Evolutionary conservation across 2,113 vertebrate species (phyloP), one percentile per base, ranked within the genome.

Genomic region (Dendrocopos noguchii): DNA sequence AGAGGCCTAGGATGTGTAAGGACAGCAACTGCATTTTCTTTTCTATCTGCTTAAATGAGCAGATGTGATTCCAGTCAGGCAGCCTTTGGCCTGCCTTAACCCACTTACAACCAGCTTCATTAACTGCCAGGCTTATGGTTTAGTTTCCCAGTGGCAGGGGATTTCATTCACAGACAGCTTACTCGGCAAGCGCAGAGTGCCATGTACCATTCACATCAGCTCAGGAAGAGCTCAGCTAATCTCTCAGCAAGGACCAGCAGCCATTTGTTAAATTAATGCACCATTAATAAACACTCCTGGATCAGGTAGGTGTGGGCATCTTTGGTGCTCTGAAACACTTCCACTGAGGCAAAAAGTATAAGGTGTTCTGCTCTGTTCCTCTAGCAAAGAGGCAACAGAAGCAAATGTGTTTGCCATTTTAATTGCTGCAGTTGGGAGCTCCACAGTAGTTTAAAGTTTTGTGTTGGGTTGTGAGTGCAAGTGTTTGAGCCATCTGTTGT

Each of bases 181-280:
- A 52, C 56, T n/a, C 28, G 2, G 20, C 8, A 3, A 18, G 46
- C 4, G 19, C 36, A 4, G 68, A 28, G 33, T 39, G 22, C 60
- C 10, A 1, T 0, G 0, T 1, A 3, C 65, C 70, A 3, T 25
- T 56, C 44, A 7, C 80, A 39, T 0, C 9, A 6, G 1, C 14
- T 25, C 27, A 7, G 36, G 42, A 24, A 15, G 55, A 82, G 47
- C 83, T 34, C 67, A 57, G 59, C 47, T 55, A 1, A 29, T 29
- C 29, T 55, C 79, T 42, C 63, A 4, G 64, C 31, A 20, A 42
- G 42, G 65, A 53, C 74, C 66, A 15, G 76, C 2, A 4, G 68
- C 64, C 12, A 1, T 14, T 33, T n/a, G 36, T 63, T 31, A 47
- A 57, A 29, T 61, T 2, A 44, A n/a, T 22, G 21, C 59, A 5